Base-by-base conservation (phyloP, 2,797 vertebrate genomes). In the Falco naumanni region DNA sequence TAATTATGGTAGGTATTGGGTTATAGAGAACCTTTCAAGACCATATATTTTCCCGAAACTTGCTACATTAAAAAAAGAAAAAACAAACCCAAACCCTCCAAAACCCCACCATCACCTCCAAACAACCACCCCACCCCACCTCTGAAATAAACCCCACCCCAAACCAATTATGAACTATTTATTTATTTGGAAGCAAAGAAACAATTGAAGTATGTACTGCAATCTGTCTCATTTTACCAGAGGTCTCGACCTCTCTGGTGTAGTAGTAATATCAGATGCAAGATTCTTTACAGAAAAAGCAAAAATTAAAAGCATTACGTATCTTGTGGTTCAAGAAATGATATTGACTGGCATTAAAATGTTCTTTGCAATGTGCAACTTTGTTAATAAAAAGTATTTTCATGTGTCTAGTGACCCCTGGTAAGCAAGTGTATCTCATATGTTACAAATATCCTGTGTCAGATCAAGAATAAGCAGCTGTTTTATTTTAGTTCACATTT, bases 351-450 rank as follows among this genome's bases (percentile, higher is more conserved):
- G 25, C 80, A 74, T 53, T 86, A 85, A 82, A 94, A 86, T 85
- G 56, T 88, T 94, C 69, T 63, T 82, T 69, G 74, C 39, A 93
- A 65, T 94, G 61, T 91, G 77, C 71, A 90, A 78, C 70, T 93
- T 96, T 57, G 61, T 97, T 97, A 96, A 78, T 97, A 79, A 78
- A 90, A 92, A 95, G 96, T 96, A 95, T 92, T 82, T 95, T 93
- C 33, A 70, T 17, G 21, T 89, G 83, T 88, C 86, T 96, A 95
- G 93, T 96, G 94, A 96, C 61, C 70, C 43, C 22, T 93, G 94
- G 84, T 79, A 92, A 83, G 66, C 64, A 94, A 94, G 91, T 8
- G 5, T 37, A 81, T 88, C 85, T 96, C 93, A 71, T 96, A 95
- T 95, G 72, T 95, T 96, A 70, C 63, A 96, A 95, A 95, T 93